These are phyloP conservation scores for Torymus tubicola DNA, from an alignment of 2,888 invertebrate genomes.

Conservation along the genomic window DNA sequence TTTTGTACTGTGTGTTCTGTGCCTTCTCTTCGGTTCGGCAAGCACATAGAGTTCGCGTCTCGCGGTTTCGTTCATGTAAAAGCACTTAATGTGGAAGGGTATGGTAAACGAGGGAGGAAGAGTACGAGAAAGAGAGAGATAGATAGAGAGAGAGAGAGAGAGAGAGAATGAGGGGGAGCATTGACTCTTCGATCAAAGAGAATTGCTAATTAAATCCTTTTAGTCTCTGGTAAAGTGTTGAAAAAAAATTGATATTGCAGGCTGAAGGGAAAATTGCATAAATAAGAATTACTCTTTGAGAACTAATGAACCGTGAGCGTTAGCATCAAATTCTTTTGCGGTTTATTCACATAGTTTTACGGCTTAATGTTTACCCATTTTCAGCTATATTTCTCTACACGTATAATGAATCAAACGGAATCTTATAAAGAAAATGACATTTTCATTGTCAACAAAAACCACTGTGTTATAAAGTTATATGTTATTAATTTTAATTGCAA, in stretches of 20 bases:
- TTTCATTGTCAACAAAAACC: too few species aligned
- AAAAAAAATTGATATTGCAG: too few species aligned
- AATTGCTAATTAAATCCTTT: constrained; percentile 44
- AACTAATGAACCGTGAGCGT: neutral
- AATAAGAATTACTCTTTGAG: constrained; percentile 12
- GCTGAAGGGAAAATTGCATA: neutral
- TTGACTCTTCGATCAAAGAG: constrained; percentile 36
- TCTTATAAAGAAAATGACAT: too few species aligned
- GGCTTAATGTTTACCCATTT: too few species aligned
- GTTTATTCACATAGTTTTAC: neutral
- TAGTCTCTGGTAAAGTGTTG: neutral
- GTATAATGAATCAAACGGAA: too few species aligned
- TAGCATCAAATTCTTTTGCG: neutral
- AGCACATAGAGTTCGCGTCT: neutral
- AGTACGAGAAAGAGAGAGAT: neutral
- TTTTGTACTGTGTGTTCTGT: constrained; percentile 1
- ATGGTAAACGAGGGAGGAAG: constrained; percentile 2
- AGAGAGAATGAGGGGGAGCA: neutral
- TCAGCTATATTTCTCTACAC: too few species aligned
- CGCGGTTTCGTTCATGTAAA: constrained; percentile 20
- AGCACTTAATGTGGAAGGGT: constrained; percentile 34
- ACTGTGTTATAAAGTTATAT: too few species aligned
- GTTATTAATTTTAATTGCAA: too few species aligned
- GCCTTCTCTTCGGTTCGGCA: neutral
- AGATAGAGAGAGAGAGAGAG: neutral